Evolutionary conservation across 2,888 invertebrate species (phyloP).

Genomic region (Rhimphoctona megacephalus): DNA sequence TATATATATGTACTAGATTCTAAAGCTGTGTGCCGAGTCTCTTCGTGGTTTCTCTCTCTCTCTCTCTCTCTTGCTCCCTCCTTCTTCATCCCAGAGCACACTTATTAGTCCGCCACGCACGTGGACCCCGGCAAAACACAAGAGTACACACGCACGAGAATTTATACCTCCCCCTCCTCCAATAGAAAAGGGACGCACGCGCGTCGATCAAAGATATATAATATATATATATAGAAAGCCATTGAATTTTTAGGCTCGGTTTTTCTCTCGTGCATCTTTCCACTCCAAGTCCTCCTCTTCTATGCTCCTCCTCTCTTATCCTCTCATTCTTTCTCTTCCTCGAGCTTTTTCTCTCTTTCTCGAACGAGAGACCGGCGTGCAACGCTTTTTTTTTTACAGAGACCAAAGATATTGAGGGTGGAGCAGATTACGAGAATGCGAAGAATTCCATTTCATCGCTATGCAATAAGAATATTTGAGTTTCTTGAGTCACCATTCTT

Average conservation of each 20-base stretch:
- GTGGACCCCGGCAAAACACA: conserved; percentile 61
- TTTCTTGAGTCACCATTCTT: conserved; percentile 15
- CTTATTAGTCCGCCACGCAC: conserved; percentile 70
- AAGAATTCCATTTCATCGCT: conserved; percentile 16
- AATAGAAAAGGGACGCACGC: conserved; percentile 46
- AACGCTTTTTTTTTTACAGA: conserved; percentile 3
- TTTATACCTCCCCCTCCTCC: neutral
- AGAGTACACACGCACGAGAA: conserved; percentile 22
- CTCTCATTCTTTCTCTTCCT: neutral
- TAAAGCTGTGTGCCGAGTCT: conserved; percentile 39
- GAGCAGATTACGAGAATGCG: conserved; percentile 31
- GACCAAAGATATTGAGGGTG: neutral
- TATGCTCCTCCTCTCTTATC: neutral
- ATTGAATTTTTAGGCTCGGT: conserved; percentile 41
- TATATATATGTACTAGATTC: conserved; percentile 26
- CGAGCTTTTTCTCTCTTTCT: neutral
- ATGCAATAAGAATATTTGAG: conserved; percentile 17
- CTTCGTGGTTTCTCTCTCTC: conserved; percentile 55
- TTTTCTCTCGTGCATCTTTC: conserved; percentile 27
- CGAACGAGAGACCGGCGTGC: neutral
- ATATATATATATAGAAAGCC: conserved; percentile 32
- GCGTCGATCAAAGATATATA: conserved; percentile 59
- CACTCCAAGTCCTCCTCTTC: neutral
- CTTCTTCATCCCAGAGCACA: conserved; percentile 63
- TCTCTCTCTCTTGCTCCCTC: conserved; percentile 43